phyloP scores from a whole-genome alignment of 2,113 vertebrate genomes.

The Lepidiolamprologus cunningtoni region DNA sequence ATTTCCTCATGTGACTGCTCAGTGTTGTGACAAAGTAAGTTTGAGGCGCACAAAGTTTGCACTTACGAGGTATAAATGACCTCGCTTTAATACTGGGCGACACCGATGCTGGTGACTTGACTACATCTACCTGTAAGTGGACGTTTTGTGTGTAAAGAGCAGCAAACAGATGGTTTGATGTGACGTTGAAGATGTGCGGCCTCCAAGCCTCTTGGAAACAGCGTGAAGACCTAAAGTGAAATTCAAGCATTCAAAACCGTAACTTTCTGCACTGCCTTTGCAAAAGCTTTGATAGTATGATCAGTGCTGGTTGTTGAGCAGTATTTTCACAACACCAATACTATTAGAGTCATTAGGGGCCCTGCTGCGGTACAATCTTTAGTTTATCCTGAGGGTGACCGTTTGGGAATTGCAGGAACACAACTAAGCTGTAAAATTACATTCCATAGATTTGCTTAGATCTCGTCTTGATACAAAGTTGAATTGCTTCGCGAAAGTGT shows the following conservation, averaged over 20 bases:
- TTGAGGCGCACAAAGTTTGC: background rate
- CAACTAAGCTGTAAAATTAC: slow-evolving; percentile 33
- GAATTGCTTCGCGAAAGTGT: slow-evolving; percentile 42
- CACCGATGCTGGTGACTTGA: background rate
- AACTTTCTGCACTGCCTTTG: slow-evolving; percentile 1
- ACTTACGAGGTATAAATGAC: background rate
- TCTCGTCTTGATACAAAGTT: slow-evolving; percentile 17
- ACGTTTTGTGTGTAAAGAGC: slow-evolving; percentile 28
- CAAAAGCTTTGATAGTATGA: slow-evolving; percentile 26
- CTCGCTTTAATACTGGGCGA: background rate
- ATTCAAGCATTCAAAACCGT: background rate
- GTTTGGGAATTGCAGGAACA: slow-evolving; percentile 37
- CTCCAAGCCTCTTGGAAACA: background rate
- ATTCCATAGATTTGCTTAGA: slow-evolving; percentile 33
- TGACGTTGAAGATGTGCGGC: slow-evolving; percentile 9
- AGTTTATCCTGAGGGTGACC: slow-evolving; percentile 43
- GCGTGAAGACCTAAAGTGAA: slow-evolving; percentile 13
- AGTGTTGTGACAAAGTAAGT: background rate
- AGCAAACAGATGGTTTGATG: slow-evolving; percentile 40
- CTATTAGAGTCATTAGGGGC: slow-evolving; percentile 37
- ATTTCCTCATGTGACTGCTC: slow-evolving; percentile 3
- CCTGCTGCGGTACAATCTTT: slow-evolving; percentile 20
- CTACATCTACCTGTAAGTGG: background rate
- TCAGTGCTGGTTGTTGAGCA: slow-evolving; percentile 53
- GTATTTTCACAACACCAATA: slow-evolving; percentile 38